Percentiles rank a stretch among this genome's conserved stretches.
Conservation (phyloP, 1,140 invertebrate genomes). For the Hydropsyche tenuis region DNA sequence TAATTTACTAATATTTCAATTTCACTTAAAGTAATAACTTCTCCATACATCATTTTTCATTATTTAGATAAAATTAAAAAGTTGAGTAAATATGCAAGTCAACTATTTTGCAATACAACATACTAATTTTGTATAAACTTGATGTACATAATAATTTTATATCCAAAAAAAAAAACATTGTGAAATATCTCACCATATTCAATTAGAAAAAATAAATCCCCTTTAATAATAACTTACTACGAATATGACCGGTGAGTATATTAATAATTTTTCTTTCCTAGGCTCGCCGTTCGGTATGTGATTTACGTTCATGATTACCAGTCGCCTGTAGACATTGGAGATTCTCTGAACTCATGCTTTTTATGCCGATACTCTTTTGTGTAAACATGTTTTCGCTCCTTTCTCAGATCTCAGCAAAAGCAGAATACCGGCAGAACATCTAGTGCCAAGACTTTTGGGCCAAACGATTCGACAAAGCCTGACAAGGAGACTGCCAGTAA, state of each 20-base stretch:
- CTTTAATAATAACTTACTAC: no score
- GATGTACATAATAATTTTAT: no score
- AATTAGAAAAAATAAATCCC: no score
- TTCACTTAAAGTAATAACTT: no score
- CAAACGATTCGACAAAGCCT: slow-evolving; percentile 37
- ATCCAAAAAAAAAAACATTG: no score
- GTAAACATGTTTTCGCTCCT: slow-evolving; percentile 43
- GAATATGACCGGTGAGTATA: slow-evolving; percentile 2
- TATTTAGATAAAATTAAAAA: no score
- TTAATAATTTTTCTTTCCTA: slow-evolving; percentile 7
- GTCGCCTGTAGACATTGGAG: slow-evolving; percentile 18
- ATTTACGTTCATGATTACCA: slow-evolving; percentile 8
- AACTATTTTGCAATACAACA: no score
- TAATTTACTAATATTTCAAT: no score
- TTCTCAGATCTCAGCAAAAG: slow-evolving; percentile 46
- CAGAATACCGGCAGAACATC: slow-evolving; percentile 37
- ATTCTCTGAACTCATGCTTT: slow-evolving; percentile 6
- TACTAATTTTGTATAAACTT: no score
- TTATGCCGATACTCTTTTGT: slow-evolving; percentile 24
- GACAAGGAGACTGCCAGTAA: slow-evolving; percentile 44
- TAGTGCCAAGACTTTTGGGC: slow-evolving; percentile 31
- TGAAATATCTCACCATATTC: no score
- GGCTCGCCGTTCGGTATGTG: background rate
- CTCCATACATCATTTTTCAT: no score
- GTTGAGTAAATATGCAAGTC: no score